Evolutionary conservation across 2,888 invertebrate species (phyloP).

Genomic region (Lasiommata megera): DNA sequence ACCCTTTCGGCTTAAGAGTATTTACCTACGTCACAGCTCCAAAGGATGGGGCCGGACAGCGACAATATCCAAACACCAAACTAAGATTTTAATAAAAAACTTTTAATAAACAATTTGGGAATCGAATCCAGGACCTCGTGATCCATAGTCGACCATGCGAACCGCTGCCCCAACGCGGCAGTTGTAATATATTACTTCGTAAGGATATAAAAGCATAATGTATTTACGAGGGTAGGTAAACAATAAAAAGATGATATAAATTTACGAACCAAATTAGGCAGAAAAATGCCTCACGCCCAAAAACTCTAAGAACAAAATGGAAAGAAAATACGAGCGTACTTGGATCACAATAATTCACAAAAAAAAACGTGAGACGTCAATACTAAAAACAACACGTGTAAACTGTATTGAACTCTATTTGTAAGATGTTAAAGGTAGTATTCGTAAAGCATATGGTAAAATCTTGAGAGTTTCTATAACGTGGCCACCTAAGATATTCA

Average conservation of each 20-base stretch:
- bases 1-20: no score
- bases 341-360: slow-evolving; percentile 48
- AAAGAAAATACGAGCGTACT: slow-evolving; percentile 37
- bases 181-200: neutral
- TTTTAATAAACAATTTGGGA: no score
- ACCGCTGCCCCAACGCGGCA: no score
- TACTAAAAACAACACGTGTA: slow-evolving; percentile 27
- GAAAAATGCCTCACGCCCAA: slow-evolving; percentile 39
- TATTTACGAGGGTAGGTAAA: slow-evolving; percentile 22
- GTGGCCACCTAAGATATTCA: neutral
- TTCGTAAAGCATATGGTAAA: slow-evolving; percentile 14
- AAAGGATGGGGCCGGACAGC: no score
- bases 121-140: no score
- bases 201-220: slow-evolving; percentile 21
- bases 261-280: slow-evolving; percentile 37
- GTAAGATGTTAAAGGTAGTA: slow-evolving; percentile 1
- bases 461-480: slow-evolving; percentile 38
- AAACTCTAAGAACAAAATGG: slow-evolving; percentile 38
- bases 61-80: no score
- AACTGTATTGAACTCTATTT: slow-evolving; percentile 21
- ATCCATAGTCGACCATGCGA: no score
- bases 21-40: no score
- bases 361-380: slow-evolving; percentile 39
- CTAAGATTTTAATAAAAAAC: no score
- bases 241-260: slow-evolving; percentile 33